Evolutionary conservation across 2,797 vertebrate genomes (phyloP).

Genomic region (Coracias cyanogaster): DNA sequence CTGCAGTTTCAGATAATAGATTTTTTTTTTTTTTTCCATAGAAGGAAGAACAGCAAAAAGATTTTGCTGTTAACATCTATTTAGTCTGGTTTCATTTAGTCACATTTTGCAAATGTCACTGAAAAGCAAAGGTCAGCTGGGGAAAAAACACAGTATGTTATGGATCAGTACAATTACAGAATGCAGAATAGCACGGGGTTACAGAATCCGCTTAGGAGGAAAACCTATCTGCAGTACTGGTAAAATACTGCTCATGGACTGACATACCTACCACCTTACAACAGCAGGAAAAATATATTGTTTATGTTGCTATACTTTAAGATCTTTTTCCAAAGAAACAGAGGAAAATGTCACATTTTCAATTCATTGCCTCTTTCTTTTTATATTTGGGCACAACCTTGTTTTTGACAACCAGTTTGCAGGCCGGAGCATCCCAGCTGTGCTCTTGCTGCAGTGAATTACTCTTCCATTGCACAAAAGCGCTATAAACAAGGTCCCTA

Average conservation of each 20-base stretch:
- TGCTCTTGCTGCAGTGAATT: background rate
- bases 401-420: background rate
- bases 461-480: background rate
- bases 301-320: background rate
- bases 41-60: background rate
- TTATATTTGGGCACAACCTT: background rate
- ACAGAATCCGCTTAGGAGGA: background rate
- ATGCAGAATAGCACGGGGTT: background rate
- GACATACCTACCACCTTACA: background rate
- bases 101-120: constrained; percentile 66
- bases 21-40: background rate
- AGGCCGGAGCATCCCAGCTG: background rate
- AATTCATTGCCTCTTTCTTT: background rate
- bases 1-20: constrained; percentile 6
- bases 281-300: accelerated
- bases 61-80: constrained; percentile 48
- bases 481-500: background rate
- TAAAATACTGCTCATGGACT: background rate
- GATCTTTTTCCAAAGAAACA: background rate
- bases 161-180: constrained; percentile 46
- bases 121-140: constrained; percentile 62
- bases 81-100: constrained; percentile 52
- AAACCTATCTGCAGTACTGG: background rate
- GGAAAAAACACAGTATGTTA: constrained; percentile 9
- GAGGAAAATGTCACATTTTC: background rate